A percentile compares a stretch with the other conserved stretches of the same genome.
Evolutionary conservation across 2,797 vertebrate genomes (phyloP).

Genomic region (Graptemys geographica): DNA sequence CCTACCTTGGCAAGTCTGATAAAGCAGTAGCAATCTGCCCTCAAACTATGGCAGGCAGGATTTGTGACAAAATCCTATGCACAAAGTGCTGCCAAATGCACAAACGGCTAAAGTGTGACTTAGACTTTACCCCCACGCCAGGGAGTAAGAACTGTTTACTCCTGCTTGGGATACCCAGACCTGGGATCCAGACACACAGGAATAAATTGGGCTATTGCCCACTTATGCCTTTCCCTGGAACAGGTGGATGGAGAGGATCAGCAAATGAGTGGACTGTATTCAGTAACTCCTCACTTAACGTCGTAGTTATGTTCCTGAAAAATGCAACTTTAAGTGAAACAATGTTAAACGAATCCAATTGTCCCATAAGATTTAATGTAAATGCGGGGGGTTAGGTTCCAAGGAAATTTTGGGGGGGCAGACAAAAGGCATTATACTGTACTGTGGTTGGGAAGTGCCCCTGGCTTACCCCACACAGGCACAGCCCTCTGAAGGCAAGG

Average conservation of each 20-base stretch:
- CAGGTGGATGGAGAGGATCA: neutral
- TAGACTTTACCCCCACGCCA: neutral
- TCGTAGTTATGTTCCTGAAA: too few relatives aligned
- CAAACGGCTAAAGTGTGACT: neutral
- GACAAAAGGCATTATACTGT: too few relatives aligned
- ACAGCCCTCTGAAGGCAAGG: too few relatives aligned
- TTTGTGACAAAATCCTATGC: neutral
- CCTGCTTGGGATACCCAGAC: neutral
- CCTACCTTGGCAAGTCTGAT: neutral
- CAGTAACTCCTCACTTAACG: too few relatives aligned
- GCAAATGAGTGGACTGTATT: neutral
- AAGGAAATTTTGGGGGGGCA: too few relatives aligned
- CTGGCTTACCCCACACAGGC: too few relatives aligned
- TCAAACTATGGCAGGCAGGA: conserved; percentile 4
- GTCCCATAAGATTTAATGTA: too few relatives aligned
- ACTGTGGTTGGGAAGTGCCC: too few relatives aligned
- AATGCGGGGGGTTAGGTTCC: too few relatives aligned
- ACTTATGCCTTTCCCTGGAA: neutral
- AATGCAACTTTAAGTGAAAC: too few relatives aligned
- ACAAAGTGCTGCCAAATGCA: neutral
- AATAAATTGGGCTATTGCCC: neutral
- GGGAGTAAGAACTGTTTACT: neutral
- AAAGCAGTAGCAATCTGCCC: conserved; percentile 1
- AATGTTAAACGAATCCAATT: too few relatives aligned
- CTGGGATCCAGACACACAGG: neutral